These are phyloP conservation scores for Elephas maximus DNA, from an alignment of 2,113 vertebrate species.

Conservation along the genomic window DNA sequence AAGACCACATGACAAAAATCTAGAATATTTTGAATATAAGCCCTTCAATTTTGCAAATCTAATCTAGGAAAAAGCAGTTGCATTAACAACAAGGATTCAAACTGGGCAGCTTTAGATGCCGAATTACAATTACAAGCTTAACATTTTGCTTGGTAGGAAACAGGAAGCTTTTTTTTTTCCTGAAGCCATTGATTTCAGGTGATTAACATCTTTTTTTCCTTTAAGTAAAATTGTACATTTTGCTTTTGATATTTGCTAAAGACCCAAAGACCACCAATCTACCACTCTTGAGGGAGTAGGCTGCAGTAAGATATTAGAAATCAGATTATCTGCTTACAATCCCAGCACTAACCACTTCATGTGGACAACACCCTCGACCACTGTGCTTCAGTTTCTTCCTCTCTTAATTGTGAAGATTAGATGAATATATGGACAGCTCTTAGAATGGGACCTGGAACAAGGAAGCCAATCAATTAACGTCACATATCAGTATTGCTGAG, in stretches of 20 bases:
- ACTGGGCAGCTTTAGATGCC: not conserved
- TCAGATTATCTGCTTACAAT: not conserved
- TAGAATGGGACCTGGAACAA: not conserved
- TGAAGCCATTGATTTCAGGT: slow-evolving; percentile 4
- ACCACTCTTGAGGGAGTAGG: not conserved
- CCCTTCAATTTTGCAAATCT: not conserved
- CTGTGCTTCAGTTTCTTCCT: not conserved
- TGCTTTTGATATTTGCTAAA: not conserved
- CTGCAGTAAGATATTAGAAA: not conserved
- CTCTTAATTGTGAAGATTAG: not conserved
- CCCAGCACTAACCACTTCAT: not conserved
- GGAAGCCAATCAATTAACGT: not conserved
- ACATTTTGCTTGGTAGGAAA: slow-evolving; percentile 54
- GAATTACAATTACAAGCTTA: slow-evolving; percentile 45
- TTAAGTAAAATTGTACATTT: not conserved
- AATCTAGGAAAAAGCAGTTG: slow-evolving; percentile 31
- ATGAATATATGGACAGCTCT: not conserved
- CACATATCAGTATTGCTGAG: not conserved
- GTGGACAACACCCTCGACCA: not conserved
- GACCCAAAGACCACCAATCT: not conserved
- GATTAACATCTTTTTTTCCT: not conserved
- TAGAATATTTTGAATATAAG: not conserved
- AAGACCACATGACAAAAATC: not conserved
- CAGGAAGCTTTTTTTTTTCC: not conserved
- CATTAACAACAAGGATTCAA: slow-evolving; percentile 63